These are phyloP conservation scores for Thaumatotibia leucotreta DNA, from an alignment of 1,140 invertebrate genomes.

Conservation along the genomic window DNA sequence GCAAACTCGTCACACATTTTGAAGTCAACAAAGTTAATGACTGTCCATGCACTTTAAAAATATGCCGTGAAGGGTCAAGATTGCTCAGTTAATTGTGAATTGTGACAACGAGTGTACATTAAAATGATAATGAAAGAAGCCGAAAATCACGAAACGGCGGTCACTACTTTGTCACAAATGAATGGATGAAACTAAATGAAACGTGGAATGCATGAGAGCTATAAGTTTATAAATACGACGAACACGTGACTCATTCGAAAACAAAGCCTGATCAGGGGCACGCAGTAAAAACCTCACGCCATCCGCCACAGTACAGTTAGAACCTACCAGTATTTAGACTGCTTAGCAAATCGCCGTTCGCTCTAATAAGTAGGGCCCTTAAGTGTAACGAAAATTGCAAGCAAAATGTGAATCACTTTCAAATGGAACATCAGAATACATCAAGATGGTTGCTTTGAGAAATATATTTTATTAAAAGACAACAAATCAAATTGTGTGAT, in stretches of 20 bases:
- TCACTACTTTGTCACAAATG: neutral
- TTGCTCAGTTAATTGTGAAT: too few species aligned
- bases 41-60: too few species aligned
- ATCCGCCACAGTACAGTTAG: neutral
- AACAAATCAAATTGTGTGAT: too few species aligned
- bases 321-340: neutral
- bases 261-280: neutral
- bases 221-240: constrained; percentile 2
- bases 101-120: too few species aligned
- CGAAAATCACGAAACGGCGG: neutral
- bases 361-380: neutral
- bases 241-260: constrained; percentile 7
- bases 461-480: too few species aligned
- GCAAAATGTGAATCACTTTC: too few species aligned
- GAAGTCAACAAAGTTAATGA: too few species aligned
- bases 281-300: neutral
- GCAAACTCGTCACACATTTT: too few species aligned
- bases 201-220: constrained; percentile 11
- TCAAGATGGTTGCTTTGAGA: too few species aligned
- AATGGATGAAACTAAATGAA: neutral
- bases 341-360: neutral
- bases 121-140: neutral
- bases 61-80: too few species aligned
- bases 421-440: too few species aligned
- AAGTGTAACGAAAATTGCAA: neutral